Base-by-base conservation (phyloP, 1,140 invertebrate species). In the Coenobita brevimanus region DNA sequence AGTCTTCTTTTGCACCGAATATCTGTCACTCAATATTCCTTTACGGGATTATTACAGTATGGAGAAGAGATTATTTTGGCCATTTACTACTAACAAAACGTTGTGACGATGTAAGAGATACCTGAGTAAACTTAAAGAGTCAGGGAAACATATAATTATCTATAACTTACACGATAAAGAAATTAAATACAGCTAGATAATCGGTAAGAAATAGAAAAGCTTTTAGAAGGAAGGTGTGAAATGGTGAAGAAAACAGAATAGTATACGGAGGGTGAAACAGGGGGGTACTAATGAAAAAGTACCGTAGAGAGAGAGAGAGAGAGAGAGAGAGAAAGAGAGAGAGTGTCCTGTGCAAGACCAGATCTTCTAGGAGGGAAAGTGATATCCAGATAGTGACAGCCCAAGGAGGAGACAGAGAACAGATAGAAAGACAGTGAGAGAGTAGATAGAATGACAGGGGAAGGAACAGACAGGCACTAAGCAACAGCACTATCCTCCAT, bases 401-500 rank as follows among this genome's bases (percentile, higher is more conserved):
- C 43, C 50, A 41, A 75, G 71, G 46, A 41, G 46, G 71, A 75
- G 71, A 75, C 36, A 75, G 71, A 75, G 71, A 67, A 24, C 6
- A 67, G 27, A 67, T 6, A 67, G 15, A 67, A 8, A 67, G 15
- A 67, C 8, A n/a, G 15, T 17, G 15, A 67, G 27, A 67, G 15
- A 64, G 64, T 2, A 27, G 27, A 67, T 33, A 67, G 2, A 27
- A 41, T 27, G 41, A 27, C 73, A 50, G 33, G 36, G 17, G 54
- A 13, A 76, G 21, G 30, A 38, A 76, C 73, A 54, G 30, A 50
- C 46, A 62, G 27, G 38, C 36, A 6, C 57, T 33, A 13, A 41
- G 79, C 33, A 67, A 62, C 33, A 67, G 57, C 38, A 38, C 41
- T 10, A 41, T 46, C 83, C 8, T 30, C 83, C 73, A 85, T 85